These are phyloP conservation scores for Chrysopilus asiliformis DNA, from an alignment of 2,888 invertebrate species.

Conservation along the genomic window DNA sequence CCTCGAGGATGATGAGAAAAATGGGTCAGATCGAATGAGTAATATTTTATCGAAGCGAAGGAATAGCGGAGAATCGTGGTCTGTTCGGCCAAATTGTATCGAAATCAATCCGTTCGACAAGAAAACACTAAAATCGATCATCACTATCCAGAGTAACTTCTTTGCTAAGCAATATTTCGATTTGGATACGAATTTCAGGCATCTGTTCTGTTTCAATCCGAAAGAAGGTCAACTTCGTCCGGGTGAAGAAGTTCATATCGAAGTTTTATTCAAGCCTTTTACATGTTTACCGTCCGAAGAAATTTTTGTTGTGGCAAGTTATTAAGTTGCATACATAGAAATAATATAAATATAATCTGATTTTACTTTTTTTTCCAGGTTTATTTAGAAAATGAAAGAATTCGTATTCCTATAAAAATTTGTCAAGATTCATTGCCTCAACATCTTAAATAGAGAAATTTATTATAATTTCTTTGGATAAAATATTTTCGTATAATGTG, in stretches of 20 bases:
- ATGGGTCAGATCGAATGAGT: slow-evolving; percentile 17
- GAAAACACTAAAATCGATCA: slow-evolving; percentile 11
- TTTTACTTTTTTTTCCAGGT: background rate
- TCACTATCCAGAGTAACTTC: slow-evolving; percentile 21
- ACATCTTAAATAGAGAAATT: no score
- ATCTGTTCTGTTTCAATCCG: slow-evolving; percentile 25
- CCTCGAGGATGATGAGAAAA: no score
- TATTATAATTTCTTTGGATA: no score
- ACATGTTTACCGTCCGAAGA: slow-evolving; percentile 14
- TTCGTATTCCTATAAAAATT: background rate
- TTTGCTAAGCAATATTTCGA: slow-evolving; percentile 27
- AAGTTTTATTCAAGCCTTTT: slow-evolving; percentile 2
- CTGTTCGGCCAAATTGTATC: slow-evolving; percentile 22
- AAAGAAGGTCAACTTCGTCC: slow-evolving; percentile 13
- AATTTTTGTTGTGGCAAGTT: slow-evolving; percentile 21
- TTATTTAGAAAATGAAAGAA: background rate
- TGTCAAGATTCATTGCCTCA: background rate
- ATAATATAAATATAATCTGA: background rate
- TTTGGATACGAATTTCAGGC: slow-evolving; percentile 22
- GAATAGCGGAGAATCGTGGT: slow-evolving; percentile 21
- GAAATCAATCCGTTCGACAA: slow-evolving; percentile 17
- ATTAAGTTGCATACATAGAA: background rate
- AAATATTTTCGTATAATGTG: no score
- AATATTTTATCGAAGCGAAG: slow-evolving; percentile 13
- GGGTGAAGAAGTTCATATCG: slow-evolving; percentile 4